Evolutionary conservation across 2,797 vertebrate species (phyloP).

Genomic region (Tangara arthus): DNA sequence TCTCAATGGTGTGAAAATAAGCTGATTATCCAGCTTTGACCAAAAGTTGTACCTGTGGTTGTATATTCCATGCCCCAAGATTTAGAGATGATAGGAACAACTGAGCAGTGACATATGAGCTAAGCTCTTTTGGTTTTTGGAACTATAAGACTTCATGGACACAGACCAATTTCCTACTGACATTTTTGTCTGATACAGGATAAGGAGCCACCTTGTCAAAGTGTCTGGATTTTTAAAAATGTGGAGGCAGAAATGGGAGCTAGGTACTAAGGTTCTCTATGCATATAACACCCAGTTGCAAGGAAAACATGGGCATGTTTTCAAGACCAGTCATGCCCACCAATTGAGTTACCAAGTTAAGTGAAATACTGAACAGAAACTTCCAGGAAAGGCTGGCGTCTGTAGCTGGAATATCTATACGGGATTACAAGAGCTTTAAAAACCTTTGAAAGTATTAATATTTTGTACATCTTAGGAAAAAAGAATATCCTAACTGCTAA

Average conservation of each 20-base stretch:
- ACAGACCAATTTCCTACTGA: not conserved
- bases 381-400: not conserved
- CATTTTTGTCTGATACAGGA: not conserved
- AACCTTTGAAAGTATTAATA: not conserved
- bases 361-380: not conserved
- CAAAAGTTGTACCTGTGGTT: not conserved
- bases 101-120: not conserved
- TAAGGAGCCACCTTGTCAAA: not conserved
- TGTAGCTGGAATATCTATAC: not conserved
- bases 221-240: not conserved
- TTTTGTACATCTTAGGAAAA: not conserved
- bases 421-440: not conserved
- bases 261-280: not conserved
- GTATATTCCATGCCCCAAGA: not conserved
- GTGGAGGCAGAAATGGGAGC: not conserved
- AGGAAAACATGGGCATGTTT: not conserved
- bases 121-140: not conserved
- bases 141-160: not conserved
- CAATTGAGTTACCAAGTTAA: not conserved
- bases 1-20: not conserved
- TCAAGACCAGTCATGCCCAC: not conserved
- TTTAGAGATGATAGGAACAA: not conserved
- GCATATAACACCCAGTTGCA: not conserved
- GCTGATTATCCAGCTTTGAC: not conserved
- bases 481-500: not conserved